Evolutionary conservation across 2,888 invertebrate genomes (phyloP).

Genomic region (Scelioninae gen. 2): DNA sequence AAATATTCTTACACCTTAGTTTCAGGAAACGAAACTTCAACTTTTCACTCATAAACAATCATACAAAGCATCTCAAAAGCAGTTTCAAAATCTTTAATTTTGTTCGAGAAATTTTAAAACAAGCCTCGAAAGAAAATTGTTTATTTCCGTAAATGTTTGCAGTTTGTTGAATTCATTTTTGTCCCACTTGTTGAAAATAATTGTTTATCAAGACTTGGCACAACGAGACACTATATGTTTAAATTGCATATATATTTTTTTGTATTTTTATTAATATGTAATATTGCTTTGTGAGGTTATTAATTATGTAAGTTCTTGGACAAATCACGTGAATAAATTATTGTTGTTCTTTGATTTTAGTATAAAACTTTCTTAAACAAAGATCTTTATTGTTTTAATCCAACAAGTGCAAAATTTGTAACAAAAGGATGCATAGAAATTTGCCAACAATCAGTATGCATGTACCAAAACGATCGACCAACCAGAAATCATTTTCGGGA

Average conservation of each 20-base stretch:
- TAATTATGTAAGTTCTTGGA: background rate
- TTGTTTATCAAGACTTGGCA: too few species aligned
- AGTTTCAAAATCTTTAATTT: background rate
- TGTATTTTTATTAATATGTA: background rate
- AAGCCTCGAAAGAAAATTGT: background rate
- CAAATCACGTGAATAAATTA: background rate
- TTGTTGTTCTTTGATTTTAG: background rate
- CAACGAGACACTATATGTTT: too few species aligned
- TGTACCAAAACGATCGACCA: slow-evolving; percentile 12
- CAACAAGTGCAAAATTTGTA: background rate
- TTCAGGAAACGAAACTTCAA: background rate
- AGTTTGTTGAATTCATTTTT: background rate
- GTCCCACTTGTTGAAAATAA: too few species aligned
- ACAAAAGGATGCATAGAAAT: background rate
- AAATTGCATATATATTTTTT: too few species aligned
- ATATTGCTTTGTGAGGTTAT: slow-evolving; percentile 9
- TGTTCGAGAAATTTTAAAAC: background rate
- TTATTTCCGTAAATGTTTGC: background rate
- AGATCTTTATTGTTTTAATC: background rate
- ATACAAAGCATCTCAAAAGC: background rate
- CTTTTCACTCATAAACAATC: background rate
- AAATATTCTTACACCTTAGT: background rate
- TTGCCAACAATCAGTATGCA: slow-evolving; percentile 20
- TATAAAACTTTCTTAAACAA: background rate
- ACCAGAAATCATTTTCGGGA: slow-evolving; percentile 32